Percentiles rank a stretch among this genome's conserved stretches.
These are phyloP conservation scores for Spea bombifrons DNA, from an alignment of 2,113 vertebrate genomes.

Conservation along the genomic window DNA sequence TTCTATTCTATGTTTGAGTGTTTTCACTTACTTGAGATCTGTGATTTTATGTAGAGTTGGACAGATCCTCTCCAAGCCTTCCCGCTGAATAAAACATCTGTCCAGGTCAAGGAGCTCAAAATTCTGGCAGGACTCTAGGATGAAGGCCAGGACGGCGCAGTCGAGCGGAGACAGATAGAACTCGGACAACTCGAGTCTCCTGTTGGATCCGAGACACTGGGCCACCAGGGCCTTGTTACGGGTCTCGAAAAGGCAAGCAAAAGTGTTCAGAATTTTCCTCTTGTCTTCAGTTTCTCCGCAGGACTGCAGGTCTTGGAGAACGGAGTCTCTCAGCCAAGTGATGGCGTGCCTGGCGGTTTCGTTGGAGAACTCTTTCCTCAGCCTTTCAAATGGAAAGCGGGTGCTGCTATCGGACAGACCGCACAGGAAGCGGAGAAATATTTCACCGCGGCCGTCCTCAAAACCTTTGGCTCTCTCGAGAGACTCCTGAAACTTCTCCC, in stretches of 20 bases:
- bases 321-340: background rate
- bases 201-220: conserved; percentile 38
- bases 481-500: conserved; percentile 39
- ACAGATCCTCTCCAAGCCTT: conserved; percentile 4
- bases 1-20: background rate
- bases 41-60: conserved; percentile 1
- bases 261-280: conserved; percentile 48
- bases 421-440: conserved; percentile 59
- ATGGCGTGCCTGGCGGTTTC: conserved; percentile 30
- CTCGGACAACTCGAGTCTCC: conserved; percentile 9
- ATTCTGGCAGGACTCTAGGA: conserved; percentile 1
- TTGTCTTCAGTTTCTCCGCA: conserved; percentile 17
- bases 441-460: conserved; percentile 24
- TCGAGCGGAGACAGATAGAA: conserved; percentile 21
- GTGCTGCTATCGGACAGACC: conserved; percentile 61
- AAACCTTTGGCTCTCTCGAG: conserved; percentile 42
- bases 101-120: background rate
- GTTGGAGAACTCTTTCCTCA: conserved; percentile 50
- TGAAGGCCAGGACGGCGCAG: conserved; percentile 56
- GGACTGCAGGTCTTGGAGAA: conserved; percentile 50
- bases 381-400: conserved; percentile 51
- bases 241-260: conserved; percentile 61
- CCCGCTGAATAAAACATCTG: conserved; percentile 20
- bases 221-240: conserved; percentile 58
- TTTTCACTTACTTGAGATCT: conserved; percentile 12